These are phyloP conservation scores for Cassiopea andromeda DNA, from an alignment of 30 jellyfish, hydroid and myxozoan species.

Conservation along the genomic window DNA sequence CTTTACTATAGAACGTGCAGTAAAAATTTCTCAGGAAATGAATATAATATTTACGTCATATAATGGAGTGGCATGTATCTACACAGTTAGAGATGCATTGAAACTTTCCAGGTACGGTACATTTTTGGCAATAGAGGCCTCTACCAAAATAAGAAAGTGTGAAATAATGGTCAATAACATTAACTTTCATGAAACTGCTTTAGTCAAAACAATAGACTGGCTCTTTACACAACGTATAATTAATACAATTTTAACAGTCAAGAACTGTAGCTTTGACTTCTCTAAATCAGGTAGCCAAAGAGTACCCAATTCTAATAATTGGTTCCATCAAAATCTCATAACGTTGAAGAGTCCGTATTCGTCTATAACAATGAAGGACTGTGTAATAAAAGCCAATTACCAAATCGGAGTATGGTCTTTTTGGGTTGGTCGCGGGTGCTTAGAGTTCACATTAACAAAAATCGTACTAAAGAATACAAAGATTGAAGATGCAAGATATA, in stretches of 20 bases:
- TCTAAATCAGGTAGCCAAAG: no score
- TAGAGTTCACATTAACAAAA: neutral
- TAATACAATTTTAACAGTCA: no score
- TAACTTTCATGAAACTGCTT: neutral
- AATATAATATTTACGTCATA: conserved; percentile 16
- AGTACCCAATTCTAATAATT: no score
- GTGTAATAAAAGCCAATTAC: neutral
- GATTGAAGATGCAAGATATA: neutral
- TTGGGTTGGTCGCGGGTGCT: neutral
- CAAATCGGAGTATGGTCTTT: neutral
- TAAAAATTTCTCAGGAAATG: neutral
- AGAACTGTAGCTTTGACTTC: no score
- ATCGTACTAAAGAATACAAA: neutral
- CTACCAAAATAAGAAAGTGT: neutral
- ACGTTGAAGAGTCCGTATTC: neutral
- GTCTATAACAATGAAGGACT: neutral
- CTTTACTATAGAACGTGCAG: neutral
- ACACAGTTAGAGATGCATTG: no score
- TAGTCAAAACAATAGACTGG: neutral
- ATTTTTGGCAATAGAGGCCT: neutral
- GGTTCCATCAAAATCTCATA: neutral
- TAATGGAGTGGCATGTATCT: conserved; percentile 5
- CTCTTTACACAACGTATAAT: no score
- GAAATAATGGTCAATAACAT: neutral
- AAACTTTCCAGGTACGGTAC: neutral